Percentiles rank a stretch among this genome's conserved stretches.
phyloP scores from a whole-genome alignment of 2,113 vertebrate genomes.

The Passer domesticus region DNA sequence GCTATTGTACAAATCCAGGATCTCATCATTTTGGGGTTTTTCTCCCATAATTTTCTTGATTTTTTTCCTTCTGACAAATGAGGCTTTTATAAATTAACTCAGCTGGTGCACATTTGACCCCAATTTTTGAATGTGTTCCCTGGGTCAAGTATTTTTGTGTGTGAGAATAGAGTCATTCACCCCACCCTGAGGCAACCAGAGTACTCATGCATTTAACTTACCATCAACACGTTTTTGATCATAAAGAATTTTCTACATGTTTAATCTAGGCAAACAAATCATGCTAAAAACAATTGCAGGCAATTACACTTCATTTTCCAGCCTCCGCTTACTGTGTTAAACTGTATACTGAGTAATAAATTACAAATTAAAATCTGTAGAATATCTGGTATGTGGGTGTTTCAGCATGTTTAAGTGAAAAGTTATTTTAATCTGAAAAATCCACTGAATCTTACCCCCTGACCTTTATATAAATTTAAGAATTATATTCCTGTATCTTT shows the following conservation, averaged over 20 bases:
- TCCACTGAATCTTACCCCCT: neutral
- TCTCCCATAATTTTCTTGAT: neutral
- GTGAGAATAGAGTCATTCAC: conserved; percentile 19
- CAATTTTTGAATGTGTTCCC: conserved; percentile 55
- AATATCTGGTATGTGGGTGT: neutral
- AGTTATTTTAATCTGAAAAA: neutral
- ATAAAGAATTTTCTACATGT: neutral
- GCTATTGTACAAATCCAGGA: conserved; percentile 18
- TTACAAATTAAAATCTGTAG: neutral
- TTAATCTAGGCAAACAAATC: conserved; percentile 2
- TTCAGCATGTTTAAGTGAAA: neutral
- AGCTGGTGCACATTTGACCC: conserved; percentile 51
- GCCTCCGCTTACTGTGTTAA: neutral
- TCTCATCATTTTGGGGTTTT: neutral
- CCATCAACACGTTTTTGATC: neutral
- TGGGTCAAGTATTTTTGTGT: conserved; percentile 49
- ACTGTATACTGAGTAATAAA: neutral
- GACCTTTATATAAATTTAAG: neutral
- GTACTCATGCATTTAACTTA: conserved; percentile 6
- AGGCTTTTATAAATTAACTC: conserved; percentile 65
- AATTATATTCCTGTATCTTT: neutral
- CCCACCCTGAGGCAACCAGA: conserved; percentile 5
- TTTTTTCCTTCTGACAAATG: neutral
- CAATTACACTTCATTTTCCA: neutral
- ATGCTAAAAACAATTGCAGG: neutral